Conservation (phyloP, 2,888 invertebrate genomes). For the Odontothrips loti region DNA sequence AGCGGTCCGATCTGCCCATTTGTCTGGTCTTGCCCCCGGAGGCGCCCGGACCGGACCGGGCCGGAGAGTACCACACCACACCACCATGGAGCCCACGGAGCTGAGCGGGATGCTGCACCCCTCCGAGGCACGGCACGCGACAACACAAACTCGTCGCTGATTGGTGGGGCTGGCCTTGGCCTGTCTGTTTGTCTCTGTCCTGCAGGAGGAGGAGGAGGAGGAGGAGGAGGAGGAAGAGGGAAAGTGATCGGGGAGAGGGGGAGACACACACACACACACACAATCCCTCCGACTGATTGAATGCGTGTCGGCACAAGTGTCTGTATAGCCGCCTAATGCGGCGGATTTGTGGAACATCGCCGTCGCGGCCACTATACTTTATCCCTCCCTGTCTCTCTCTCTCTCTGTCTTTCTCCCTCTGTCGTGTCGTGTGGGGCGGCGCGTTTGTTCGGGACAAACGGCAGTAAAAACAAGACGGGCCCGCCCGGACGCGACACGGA, state of each 20-base stretch:
- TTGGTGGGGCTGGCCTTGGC: neutral
- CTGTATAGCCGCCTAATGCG: constrained; percentile 9
- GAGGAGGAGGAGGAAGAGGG: constrained; percentile 27
- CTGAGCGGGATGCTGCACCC: too few relatives aligned
- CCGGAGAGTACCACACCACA: too few relatives aligned
- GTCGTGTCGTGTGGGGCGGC: neutral
- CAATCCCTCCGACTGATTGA: constrained; percentile 31
- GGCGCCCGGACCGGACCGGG: too few relatives aligned
- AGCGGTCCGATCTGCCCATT: too few relatives aligned
- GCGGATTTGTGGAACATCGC: neutral
- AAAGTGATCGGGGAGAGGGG: neutral
- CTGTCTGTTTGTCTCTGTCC: neutral
- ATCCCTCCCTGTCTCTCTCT: too few relatives aligned
- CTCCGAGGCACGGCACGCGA: neutral
- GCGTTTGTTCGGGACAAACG: too few relatives aligned
- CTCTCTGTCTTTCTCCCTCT: neutral
- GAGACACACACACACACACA: constrained; percentile 2
- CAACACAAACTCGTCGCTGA: neutral
- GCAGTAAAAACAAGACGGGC: neutral
- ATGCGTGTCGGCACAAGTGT: constrained; percentile 31
- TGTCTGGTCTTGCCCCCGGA: too few relatives aligned
- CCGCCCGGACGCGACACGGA: neutral
- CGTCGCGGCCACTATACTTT: neutral
- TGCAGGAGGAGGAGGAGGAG: constrained; percentile 14
- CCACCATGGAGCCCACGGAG: too few relatives aligned